phyloP scores from a whole-genome alignment of 2,797 vertebrate species.

The Cyprinodon diabolis region DNA sequence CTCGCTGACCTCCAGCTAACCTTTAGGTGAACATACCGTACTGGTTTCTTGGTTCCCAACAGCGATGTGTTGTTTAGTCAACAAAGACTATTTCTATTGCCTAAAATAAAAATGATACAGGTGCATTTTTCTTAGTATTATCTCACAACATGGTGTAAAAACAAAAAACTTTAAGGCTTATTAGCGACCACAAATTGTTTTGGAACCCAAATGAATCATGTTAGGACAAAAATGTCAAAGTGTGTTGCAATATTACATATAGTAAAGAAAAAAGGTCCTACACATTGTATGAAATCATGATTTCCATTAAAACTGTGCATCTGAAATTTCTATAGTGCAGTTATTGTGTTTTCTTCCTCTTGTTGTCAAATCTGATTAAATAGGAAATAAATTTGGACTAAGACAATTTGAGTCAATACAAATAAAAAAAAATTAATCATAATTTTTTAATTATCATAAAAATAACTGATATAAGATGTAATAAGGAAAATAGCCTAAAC shows the following conservation, averaged over 20 bases:
- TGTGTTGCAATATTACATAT: not conserved
- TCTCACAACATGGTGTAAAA: not conserved
- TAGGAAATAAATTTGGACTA: not conserved
- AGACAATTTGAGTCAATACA: not conserved
- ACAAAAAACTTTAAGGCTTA: not conserved
- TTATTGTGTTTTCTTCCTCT: not conserved
- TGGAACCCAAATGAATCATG: not conserved
- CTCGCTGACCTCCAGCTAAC: slow-evolving; percentile 73
- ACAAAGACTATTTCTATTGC: slow-evolving; percentile 12
- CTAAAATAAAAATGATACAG: slow-evolving; percentile 1
- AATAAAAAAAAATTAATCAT: not conserved
- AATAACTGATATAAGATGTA: not conserved
- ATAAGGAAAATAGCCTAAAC: not conserved
- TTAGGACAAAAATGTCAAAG: not conserved
- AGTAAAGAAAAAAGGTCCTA: not conserved
- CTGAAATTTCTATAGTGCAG: not conserved
- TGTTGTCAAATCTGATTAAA: not conserved
- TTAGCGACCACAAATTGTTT: not conserved
- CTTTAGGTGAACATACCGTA: slow-evolving; percentile 63
- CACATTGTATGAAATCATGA: not conserved
- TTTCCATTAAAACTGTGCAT: not conserved
- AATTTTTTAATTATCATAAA: not conserved
- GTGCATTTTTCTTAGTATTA: slow-evolving; percentile 4
- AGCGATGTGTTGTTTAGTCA: slow-evolving; percentile 29
- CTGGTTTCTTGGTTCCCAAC: slow-evolving; percentile 56